These are phyloP conservation scores for Megastigmus dorsalis DNA, from an alignment of 2,888 invertebrate genomes.

Conservation along the genomic window DNA sequence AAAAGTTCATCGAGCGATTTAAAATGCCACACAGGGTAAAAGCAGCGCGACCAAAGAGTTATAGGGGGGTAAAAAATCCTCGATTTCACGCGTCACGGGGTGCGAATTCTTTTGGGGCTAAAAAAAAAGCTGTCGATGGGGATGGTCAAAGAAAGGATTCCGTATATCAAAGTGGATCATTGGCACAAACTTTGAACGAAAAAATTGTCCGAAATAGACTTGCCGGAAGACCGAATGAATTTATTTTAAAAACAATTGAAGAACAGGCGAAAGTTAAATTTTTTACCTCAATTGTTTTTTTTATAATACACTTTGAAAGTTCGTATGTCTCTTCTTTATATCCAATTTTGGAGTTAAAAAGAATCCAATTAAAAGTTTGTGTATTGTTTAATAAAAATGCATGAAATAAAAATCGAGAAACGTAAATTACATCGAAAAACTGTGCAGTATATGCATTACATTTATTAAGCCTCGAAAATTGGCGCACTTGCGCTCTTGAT, in stretches of 20 bases:
- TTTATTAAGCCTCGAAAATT: not conserved
- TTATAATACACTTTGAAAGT: no score
- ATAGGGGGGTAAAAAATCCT: constrained; percentile 11
- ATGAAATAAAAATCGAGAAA: no score
- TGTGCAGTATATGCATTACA: no score
- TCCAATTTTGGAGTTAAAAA: no score
- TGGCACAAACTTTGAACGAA: not conserved
- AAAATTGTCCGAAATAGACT: no score
- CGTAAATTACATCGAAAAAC: not conserved
- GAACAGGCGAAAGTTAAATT: no score
- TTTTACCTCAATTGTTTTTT: no score
- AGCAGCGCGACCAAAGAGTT: not conserved
- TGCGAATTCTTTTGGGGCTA: not conserved
- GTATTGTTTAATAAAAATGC: no score
- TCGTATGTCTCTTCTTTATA: no score
- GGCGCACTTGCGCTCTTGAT: not conserved
- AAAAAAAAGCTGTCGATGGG: not conserved
- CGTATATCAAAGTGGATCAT: constrained; percentile 15
- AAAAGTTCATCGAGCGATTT: constrained; percentile 7
- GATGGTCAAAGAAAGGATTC: constrained; percentile 1
- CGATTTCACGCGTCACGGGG: not conserved
- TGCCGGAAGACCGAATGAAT: no score
- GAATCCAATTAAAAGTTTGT: no score
- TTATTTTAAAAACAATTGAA: no score
- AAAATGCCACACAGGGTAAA: not conserved